Evolutionary conservation across 2,888 invertebrate genomes (phyloP).

Genomic region (Physocephala rufipes): DNA sequence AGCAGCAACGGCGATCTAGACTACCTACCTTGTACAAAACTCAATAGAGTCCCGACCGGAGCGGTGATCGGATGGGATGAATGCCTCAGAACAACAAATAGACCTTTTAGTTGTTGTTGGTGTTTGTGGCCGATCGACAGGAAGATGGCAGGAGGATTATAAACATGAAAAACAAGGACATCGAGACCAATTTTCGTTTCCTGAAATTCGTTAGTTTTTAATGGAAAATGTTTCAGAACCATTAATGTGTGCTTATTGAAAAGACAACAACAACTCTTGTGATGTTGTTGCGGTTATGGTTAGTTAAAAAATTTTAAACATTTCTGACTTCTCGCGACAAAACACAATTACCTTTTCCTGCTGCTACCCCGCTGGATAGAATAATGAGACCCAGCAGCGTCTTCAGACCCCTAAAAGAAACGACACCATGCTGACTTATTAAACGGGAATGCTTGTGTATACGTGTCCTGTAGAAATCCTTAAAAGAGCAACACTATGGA

Average conservation of each 20-base stretch:
- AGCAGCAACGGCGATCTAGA: too few relatives aligned
- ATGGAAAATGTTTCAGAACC: neutral
- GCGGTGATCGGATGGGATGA: slow-evolving; percentile 10
- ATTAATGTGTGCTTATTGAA: slow-evolving; percentile 6
- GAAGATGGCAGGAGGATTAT: too few relatives aligned
- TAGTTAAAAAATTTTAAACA: slow-evolving; percentile 2
- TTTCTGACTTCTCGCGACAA: slow-evolving; percentile 1
- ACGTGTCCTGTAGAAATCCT: too few relatives aligned
- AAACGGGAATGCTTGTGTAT: neutral
- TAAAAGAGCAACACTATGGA: too few relatives aligned
- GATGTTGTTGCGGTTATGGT: slow-evolving; percentile 21
- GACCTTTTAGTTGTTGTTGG: too few relatives aligned
- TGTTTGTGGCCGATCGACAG: too few relatives aligned
- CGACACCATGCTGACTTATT: slow-evolving; percentile 34
- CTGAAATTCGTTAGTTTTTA: neutral
- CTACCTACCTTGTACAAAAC: too few relatives aligned
- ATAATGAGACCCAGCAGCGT: neutral
- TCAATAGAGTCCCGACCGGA: too few relatives aligned
- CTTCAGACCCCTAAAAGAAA: too few relatives aligned
- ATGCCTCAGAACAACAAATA: too few relatives aligned
- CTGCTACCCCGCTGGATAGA: neutral
- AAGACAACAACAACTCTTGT: slow-evolving; percentile 6
- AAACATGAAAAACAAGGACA: too few relatives aligned
- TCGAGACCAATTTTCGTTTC: too few relatives aligned
- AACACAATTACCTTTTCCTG: slow-evolving; percentile 30